phyloP scores from a whole-genome alignment of 2,113 vertebrate species.

The Hippocampus mohnikei region DNA sequence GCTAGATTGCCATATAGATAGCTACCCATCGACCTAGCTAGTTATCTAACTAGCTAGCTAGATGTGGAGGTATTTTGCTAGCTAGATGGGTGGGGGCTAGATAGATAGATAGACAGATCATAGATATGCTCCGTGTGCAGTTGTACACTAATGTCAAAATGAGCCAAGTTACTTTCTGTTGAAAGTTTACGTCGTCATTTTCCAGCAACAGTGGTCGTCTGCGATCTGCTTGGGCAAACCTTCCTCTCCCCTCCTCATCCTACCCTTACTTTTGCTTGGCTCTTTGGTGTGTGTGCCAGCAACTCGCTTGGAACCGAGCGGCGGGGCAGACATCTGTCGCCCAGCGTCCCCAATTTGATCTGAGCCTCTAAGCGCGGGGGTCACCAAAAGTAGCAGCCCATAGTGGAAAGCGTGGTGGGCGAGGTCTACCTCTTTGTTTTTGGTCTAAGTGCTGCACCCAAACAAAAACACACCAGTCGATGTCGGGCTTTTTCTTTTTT shows the following conservation, averaged over 20 bases:
- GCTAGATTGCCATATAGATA: background rate
- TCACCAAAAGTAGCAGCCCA: conserved; percentile 59
- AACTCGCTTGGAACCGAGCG: conserved; percentile 62
- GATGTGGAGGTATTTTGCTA: background rate
- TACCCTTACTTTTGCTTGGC: background rate
- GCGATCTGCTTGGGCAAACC: conserved; percentile 31
- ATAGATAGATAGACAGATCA: too few species aligned
- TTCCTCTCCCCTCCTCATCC: conserved; percentile 3
- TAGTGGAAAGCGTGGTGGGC: conserved; percentile 38
- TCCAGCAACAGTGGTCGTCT: conserved; percentile 55
- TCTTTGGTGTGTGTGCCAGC: conserved; percentile 56
- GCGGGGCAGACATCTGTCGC: conserved; percentile 68
- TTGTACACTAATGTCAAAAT: conserved; percentile 1
- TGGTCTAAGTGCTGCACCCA: conserved; percentile 2
- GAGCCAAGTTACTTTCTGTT: background rate
- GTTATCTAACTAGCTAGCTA: too few species aligned
- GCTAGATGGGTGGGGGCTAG: too few species aligned
- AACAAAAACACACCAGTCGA: conserved; percentile 15
- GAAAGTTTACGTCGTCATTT: conserved; percentile 50
- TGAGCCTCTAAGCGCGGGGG: conserved; percentile 54
- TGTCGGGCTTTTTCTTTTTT: conserved; percentile 34
- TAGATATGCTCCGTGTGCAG: too few species aligned
- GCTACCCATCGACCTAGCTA: background rate
- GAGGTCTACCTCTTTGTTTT: conserved; percentile 30
- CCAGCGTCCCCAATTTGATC: conserved; percentile 64